Conservation (phyloP, 2,797 vertebrate genomes). For the Sebastes taczanowskii region DNA sequence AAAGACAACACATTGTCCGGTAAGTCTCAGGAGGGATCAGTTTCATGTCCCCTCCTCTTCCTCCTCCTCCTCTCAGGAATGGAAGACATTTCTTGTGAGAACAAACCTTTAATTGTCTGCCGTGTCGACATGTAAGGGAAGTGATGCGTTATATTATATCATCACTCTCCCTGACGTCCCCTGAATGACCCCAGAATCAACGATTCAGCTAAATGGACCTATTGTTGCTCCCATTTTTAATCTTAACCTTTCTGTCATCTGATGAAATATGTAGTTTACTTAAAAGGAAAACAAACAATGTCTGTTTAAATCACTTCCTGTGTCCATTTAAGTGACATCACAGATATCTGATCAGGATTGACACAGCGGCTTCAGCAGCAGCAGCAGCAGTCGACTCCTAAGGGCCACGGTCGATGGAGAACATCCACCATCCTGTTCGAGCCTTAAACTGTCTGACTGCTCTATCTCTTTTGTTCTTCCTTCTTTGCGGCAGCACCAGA, state of each 20-base stretch:
- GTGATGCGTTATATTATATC: conserved; percentile 80
- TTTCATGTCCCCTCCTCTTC: conserved; percentile 59
- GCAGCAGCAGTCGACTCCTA: conserved; percentile 37
- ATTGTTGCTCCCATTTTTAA: conserved; percentile 67
- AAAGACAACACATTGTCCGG: conserved; percentile 60
- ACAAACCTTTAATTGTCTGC: conserved; percentile 82
- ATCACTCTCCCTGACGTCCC: conserved; percentile 71
- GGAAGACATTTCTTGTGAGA: conserved; percentile 73
- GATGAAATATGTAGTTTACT: conserved; percentile 50
- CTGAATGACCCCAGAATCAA: conserved; percentile 69
- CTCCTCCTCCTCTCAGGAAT: conserved; percentile 62
- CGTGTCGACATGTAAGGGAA: conserved; percentile 75
- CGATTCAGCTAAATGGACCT: conserved; percentile 69
- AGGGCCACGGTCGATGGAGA: conserved; percentile 52
- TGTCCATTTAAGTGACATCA: conserved; percentile 44
- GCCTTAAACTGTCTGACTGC: conserved; percentile 52
- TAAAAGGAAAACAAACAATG: background rate
- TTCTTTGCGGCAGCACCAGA: conserved; percentile 50
- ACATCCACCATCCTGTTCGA: conserved; percentile 52
- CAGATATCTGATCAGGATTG: conserved; percentile 48
- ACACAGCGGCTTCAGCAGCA: conserved; percentile 16
- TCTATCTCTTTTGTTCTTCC: conserved; percentile 55
- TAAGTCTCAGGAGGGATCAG: conserved; percentile 59
- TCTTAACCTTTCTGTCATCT: conserved; percentile 63
- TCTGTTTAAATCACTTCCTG: conserved; percentile 44